These are phyloP conservation scores for Nasonia longicornis DNA, from an alignment of 1,140 invertebrate species.

Conservation along the genomic window DNA sequence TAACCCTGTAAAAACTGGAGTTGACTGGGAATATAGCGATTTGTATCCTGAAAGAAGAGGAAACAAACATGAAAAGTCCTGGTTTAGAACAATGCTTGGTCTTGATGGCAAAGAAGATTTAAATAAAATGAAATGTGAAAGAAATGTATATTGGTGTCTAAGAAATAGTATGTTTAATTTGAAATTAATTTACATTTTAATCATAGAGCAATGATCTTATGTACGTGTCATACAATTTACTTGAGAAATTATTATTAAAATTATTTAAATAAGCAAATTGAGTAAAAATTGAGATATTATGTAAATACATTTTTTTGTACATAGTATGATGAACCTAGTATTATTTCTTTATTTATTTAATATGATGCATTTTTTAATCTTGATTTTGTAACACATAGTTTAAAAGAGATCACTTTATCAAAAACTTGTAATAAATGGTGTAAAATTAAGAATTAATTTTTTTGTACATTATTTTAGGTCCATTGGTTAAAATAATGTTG, in stretches of 20 bases:
- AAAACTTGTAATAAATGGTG: too few species aligned
- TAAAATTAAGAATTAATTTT: not conserved
- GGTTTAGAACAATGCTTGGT: slow-evolving; percentile 72
- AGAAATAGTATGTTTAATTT: slow-evolving; percentile 75
- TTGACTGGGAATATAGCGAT: slow-evolving; percentile 77
- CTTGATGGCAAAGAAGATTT: slow-evolving; percentile 76
- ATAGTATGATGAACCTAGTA: too few species aligned
- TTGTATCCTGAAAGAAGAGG: slow-evolving; percentile 87
- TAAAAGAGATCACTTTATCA: too few species aligned
- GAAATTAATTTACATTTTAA: not conserved
- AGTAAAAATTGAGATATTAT: too few species aligned
- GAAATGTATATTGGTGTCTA: slow-evolving; percentile 81
- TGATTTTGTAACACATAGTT: too few species aligned
- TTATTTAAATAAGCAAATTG: too few species aligned
- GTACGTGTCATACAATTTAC: not conserved
- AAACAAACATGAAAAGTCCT: slow-evolving; percentile 69
- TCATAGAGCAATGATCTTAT: not conserved
- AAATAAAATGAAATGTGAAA: slow-evolving; percentile 84
- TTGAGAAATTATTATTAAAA: not conserved
- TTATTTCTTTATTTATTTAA: too few species aligned
- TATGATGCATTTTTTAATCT: too few species aligned
- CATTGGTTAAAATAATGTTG: slow-evolving; percentile 88
- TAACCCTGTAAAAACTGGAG: not conserved
- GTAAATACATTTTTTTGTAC: too few species aligned
- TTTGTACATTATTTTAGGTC: slow-evolving; percentile 68